Evolutionary conservation across 2,888 invertebrate genomes (phyloP).

Genomic region (Julus scanicus): DNA sequence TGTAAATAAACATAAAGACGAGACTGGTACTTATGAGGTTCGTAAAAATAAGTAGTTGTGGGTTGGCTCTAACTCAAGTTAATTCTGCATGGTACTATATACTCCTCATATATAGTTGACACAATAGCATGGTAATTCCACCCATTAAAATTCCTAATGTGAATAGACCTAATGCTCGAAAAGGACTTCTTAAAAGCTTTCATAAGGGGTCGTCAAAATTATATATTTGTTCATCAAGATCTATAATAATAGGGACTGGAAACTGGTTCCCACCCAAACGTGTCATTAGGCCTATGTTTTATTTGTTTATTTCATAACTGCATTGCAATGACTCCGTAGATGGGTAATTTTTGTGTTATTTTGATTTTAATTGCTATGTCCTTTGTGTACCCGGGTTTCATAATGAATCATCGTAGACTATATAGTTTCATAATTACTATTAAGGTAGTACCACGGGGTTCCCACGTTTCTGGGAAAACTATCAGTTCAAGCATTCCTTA

Average conservation of each 20-base stretch:
- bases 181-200: neutral
- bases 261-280: slow-evolving; percentile 5
- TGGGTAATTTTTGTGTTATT: neutral
- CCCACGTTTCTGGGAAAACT: neutral
- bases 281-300: neutral
- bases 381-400: neutral
- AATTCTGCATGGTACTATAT: neutral
- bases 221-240: neutral
- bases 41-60: neutral
- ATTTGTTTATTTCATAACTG: slow-evolving; percentile 28
- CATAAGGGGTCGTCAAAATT: neutral
- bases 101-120: neutral
- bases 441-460: neutral
- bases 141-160: neutral
- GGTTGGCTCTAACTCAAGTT: neutral
- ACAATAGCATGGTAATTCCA: neutral
- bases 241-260: neutral
- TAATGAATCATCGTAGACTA: neutral
- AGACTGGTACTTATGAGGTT: slow-evolving; percentile 5
- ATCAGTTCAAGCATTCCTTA: neutral
- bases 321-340: neutral
- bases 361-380: neutral
- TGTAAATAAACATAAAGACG: neutral
- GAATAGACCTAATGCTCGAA: neutral
- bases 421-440: neutral